Percentiles rank a stretch among this genome's conserved stretches.
These are phyloP conservation scores for Tadarida brasiliensis DNA, from an alignment of 2,797 vertebrate species.

Conservation along the genomic window DNA sequence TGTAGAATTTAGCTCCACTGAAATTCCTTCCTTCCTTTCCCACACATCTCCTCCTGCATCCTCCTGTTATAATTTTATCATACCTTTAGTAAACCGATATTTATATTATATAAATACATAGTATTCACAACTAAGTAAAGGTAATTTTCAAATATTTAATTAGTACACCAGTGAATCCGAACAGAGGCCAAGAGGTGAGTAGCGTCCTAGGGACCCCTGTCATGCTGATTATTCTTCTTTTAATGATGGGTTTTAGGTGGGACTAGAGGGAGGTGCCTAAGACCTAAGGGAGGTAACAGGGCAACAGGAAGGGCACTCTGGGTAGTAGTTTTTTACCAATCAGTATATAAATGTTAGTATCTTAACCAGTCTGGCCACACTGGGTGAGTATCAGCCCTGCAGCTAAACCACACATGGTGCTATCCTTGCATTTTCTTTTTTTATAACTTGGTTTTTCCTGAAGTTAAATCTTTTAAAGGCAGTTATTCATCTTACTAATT, in stretches of 20 bases:
- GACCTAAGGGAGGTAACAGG: neutral
- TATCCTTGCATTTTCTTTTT: neutral
- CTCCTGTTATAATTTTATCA: constrained; percentile 15
- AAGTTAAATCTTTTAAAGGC: neutral
- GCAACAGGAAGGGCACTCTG: neutral
- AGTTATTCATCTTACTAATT: neutral
- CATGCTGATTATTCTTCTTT: neutral
- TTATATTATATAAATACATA: constrained; percentile 19
- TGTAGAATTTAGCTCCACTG: neutral
- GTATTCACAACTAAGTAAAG: constrained; percentile 41
- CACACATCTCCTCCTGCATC: neutral
- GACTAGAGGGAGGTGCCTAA: neutral
- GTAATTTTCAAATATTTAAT: constrained; percentile 57
- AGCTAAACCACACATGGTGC: neutral
- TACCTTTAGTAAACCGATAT: constrained; percentile 29
- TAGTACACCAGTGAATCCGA: constrained; percentile 15
- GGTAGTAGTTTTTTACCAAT: neutral
- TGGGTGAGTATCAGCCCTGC: neutral
- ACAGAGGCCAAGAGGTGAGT: neutral
- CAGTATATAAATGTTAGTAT: neutral
- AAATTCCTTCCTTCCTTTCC: neutral
- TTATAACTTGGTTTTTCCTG: constrained; percentile 1
- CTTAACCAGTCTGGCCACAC: neutral
- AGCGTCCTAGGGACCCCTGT: neutral
- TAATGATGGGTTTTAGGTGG: neutral